Conservation (phyloP, 2,888 invertebrate genomes). For the Odontocerum albicorne region DNA sequence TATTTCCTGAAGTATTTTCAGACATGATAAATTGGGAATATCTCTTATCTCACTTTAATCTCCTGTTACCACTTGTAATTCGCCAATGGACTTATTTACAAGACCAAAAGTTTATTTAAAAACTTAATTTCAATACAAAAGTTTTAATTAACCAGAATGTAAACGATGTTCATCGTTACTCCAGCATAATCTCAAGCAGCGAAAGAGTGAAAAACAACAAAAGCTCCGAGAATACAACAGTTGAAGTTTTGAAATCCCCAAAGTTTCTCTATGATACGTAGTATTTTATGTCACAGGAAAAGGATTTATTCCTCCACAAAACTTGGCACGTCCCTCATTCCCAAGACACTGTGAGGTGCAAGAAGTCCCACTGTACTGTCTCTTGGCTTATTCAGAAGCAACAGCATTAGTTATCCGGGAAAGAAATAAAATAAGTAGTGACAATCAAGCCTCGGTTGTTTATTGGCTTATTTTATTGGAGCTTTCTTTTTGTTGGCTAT, state of each 20-base stretch:
- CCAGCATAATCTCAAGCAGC: slow-evolving; percentile 12
- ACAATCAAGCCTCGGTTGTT: too few relatives aligned
- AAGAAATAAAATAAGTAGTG: too few relatives aligned
- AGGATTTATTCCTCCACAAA: slow-evolving; percentile 18
- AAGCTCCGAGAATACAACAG: slow-evolving; percentile 8
- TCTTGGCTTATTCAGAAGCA: too few relatives aligned
- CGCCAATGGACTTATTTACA: too few relatives aligned
- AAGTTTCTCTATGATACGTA: slow-evolving; percentile 19
- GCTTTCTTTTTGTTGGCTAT: too few relatives aligned
- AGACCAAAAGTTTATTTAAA: too few relatives aligned
- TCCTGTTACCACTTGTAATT: too few relatives aligned
- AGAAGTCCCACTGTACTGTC: neutral
- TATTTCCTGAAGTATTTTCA: too few relatives aligned
- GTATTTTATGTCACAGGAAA: slow-evolving; percentile 14
- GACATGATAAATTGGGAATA: too few relatives aligned
- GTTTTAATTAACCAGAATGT: slow-evolving; percentile 15
- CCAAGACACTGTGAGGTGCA: neutral
- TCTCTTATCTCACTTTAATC: too few relatives aligned
- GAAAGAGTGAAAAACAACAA: slow-evolving; percentile 16
- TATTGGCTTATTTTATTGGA: too few relatives aligned
- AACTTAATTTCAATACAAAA: slow-evolving; percentile 14
- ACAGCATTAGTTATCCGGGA: too few relatives aligned
- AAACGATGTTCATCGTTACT: slow-evolving; percentile 12
- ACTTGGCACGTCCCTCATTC: slow-evolving; percentile 19
- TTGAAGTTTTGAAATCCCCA: slow-evolving; percentile 8